Evolutionary conservation across 2,113 vertebrate species (phyloP).

Genomic region (Nesoenas mayeri): DNA sequence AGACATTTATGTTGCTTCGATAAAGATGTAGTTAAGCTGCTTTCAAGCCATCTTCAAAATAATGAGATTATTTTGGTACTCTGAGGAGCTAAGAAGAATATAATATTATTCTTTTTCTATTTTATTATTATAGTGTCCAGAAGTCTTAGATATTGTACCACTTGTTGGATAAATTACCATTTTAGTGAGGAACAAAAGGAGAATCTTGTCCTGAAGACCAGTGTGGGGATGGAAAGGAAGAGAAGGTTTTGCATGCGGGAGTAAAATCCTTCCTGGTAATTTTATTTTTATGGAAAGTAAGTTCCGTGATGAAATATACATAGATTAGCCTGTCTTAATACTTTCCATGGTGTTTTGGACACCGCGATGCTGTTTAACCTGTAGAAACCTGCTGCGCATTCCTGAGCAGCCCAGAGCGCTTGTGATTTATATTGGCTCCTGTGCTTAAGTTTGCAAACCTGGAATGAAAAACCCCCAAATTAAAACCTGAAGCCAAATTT

Average conservation of each 20-base stretch:
- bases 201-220: neutral
- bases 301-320: neutral
- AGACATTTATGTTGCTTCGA: conserved; percentile 45
- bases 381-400: neutral
- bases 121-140: neutral
- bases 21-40: conserved; percentile 10
- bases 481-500: neutral
- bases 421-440: rapidly evolving
- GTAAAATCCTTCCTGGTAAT: neutral
- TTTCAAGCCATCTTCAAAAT: neutral
- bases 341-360: neutral
- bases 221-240: neutral
- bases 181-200: neutral
- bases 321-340: neutral
- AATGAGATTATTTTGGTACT: neutral
- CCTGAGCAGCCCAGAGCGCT: neutral
- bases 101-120: neutral
- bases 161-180: neutral
- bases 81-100: neutral
- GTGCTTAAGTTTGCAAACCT: neutral
- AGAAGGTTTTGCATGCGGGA: neutral
- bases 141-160: neutral
- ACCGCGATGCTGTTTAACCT: neutral
- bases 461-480: neutral
- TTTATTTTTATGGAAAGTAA: neutral